Percentiles rank a stretch among this genome's conserved stretches.
phyloP scores from a whole-genome alignment of 2,888 invertebrate species.

The Clanis bilineata region DNA sequence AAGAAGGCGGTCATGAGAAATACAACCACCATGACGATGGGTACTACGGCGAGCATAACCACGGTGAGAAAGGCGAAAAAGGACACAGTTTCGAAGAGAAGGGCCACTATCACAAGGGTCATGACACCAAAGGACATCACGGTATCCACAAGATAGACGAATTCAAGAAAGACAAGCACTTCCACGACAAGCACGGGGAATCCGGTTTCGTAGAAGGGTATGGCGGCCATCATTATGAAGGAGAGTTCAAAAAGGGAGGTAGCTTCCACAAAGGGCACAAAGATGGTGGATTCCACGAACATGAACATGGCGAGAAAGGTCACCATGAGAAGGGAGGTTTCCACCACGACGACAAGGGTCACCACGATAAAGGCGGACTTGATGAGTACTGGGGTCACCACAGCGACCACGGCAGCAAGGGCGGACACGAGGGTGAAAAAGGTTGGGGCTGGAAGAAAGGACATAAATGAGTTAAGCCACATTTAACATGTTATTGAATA shows the following conservation, averaged over 20 bases:
- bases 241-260: constrained; percentile 89
- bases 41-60: constrained; percentile 84
- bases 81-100: constrained; percentile 78
- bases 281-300: constrained; percentile 88
- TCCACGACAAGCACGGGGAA: constrained; percentile 92
- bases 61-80: constrained; percentile 85
- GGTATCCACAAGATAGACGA: constrained; percentile 92
- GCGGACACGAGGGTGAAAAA: constrained; percentile 89
- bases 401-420: constrained; percentile 88
- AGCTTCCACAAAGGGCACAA: constrained; percentile 91
- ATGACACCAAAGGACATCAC: constrained; percentile 92
- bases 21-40: constrained; percentile 85
- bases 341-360: constrained; percentile 88
- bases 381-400: constrained; percentile 88
- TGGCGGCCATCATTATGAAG: constrained; percentile 88
- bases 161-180: constrained; percentile 92
- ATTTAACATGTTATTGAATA: constrained; percentile 23
- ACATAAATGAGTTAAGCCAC: constrained; percentile 47
- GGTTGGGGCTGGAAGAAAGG: constrained; percentile 86
- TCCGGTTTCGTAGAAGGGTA: constrained; percentile 91
- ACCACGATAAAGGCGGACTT: constrained; percentile 88
- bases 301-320: constrained; percentile 90
- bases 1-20: constrained; percentile 84
- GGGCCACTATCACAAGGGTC: constrained; percentile 91
- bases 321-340: constrained; percentile 90